Percentiles rank a stretch among this genome's conserved stretches.
These are phyloP conservation scores for Saxicola maurus DNA, from an alignment of 2,797 vertebrate species.

Conservation along the genomic window DNA sequence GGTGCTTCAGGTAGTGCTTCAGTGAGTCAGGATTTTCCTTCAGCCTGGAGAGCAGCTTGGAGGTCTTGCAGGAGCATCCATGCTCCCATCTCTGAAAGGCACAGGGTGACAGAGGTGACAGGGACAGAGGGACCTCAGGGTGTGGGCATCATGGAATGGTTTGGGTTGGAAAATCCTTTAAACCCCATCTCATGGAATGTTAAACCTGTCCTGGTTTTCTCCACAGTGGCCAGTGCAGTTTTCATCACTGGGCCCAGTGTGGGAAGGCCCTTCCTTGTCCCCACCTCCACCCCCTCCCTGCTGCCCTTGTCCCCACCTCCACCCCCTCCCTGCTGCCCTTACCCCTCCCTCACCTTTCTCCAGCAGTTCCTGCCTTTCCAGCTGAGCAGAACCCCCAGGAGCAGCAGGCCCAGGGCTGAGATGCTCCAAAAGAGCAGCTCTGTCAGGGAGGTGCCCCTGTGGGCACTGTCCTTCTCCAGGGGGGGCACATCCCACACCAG, in stretches of 20 bases:
- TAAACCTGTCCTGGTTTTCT: not conserved
- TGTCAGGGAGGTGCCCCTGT: fast-evolving
- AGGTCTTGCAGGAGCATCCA: not conserved
- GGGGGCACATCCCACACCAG: not conserved
- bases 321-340: too few relatives aligned
- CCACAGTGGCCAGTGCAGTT: not conserved
- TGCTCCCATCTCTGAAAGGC: not conserved
- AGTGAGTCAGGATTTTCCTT: not conserved
- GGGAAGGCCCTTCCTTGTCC: not conserved
- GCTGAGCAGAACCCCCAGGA: not conserved
- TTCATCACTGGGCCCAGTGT: not conserved
- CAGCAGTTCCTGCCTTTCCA: fast-evolving
- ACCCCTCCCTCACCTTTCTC: not conserved
- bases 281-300: too few relatives aligned
- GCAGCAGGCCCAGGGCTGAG: not conserved
- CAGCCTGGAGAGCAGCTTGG: not conserved
- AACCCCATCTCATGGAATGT: not conserved
- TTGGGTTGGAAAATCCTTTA: not conserved
- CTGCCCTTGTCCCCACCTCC: too few relatives aligned
- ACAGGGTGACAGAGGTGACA: not conserved
- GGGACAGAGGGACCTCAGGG: not conserved
- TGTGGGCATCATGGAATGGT: fast-evolving
- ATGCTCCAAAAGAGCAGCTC: not conserved
- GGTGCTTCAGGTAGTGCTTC: not conserved
- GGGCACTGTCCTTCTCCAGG: not conserved